Conservation (phyloP, 2,888 invertebrate genomes). For the Apamea monoglypha region DNA sequence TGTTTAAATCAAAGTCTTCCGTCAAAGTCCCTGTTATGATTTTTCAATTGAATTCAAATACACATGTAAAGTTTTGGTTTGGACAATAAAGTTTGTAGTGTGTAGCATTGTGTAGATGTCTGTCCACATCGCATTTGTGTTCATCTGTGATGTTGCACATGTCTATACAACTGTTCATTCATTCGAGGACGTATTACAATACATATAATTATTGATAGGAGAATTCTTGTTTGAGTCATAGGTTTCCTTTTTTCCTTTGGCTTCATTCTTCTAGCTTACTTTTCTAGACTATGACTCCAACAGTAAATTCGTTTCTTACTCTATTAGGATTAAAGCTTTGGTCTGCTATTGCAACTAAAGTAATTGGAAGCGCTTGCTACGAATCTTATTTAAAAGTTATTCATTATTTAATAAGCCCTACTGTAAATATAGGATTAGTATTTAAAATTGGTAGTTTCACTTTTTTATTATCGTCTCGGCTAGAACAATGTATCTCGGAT, state of each 20-base stretch:
- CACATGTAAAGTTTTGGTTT: slow-evolving; percentile 20
- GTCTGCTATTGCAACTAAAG: slow-evolving; percentile 76
- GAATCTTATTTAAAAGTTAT: slow-evolving; percentile 81
- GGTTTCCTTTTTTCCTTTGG: slow-evolving; percentile 43
- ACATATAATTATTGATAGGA: slow-evolving; percentile 46
- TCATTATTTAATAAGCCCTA: slow-evolving; percentile 82
- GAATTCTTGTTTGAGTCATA: slow-evolving; percentile 62
- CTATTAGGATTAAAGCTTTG: slow-evolving; percentile 72
- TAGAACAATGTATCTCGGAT: slow-evolving; percentile 72
- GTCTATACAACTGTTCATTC: slow-evolving; percentile 84
- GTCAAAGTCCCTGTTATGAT: slow-evolving; percentile 7
- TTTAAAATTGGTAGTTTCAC: slow-evolving; percentile 88
- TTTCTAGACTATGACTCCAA: slow-evolving; percentile 52
- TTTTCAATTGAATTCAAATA: slow-evolving; percentile 17
- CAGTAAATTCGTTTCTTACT: slow-evolving; percentile 59
- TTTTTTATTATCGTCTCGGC: slow-evolving; percentile 77
- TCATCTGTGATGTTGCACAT: slow-evolving; percentile 87
- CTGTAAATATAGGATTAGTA: slow-evolving; percentile 89
- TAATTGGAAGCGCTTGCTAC: slow-evolving; percentile 81
- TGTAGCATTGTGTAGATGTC: slow-evolving; percentile 86
- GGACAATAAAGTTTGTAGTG: slow-evolving; percentile 49
- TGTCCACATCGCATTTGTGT: slow-evolving; percentile 83
- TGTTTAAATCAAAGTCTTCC: slow-evolving; percentile 36
- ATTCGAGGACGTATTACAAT: slow-evolving; percentile 60
- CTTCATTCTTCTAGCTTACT: slow-evolving; percentile 37